Conservation (phyloP, 2,113 vertebrate species). For the Nerophis ophidion region DNA sequence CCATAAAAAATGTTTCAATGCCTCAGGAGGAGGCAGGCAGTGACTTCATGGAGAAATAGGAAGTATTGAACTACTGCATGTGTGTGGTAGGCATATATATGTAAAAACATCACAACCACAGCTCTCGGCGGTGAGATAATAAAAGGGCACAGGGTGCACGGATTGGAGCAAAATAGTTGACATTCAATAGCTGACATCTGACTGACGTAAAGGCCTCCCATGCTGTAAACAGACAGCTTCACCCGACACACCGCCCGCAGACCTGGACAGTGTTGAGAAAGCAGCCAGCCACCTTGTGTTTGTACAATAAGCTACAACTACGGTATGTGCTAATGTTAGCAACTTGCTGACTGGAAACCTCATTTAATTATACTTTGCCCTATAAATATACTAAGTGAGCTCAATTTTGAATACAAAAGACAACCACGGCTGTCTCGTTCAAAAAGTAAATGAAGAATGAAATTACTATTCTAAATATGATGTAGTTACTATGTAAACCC, state of each 20-base stretch:
- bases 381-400: neutral
- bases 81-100: slow-evolving; percentile 6
- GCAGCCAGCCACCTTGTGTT: slow-evolving; percentile 9
- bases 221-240: slow-evolving; percentile 44
- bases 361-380: neutral
- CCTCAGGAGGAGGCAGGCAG: slow-evolving; percentile 16
- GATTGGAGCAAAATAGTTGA: slow-evolving; percentile 30
- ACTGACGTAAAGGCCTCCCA: slow-evolving; percentile 44
- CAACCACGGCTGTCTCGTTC: neutral
- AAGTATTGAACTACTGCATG: slow-evolving; percentile 12
- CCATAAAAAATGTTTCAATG: slow-evolving; percentile 9
- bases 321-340: slow-evolving; percentile 28
- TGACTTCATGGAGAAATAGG: slow-evolving; percentile 15
- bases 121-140: slow-evolving; percentile 36
- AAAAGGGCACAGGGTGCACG: slow-evolving; percentile 29
- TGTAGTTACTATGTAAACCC: neutral
- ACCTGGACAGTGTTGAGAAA: slow-evolving; percentile 34
- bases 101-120: slow-evolving; percentile 12
- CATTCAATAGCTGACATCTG: slow-evolving; percentile 54
- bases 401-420: neutral
- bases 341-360: slow-evolving; percentile 11
- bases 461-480: slow-evolving; percentile 5
- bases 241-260: slow-evolving; percentile 18
- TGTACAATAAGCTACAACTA: slow-evolving; percentile 12
- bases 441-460: neutral